phyloP scores from a whole-genome alignment of 2,797 vertebrate species.

The Pipistrellus pipistrellus region DNA sequence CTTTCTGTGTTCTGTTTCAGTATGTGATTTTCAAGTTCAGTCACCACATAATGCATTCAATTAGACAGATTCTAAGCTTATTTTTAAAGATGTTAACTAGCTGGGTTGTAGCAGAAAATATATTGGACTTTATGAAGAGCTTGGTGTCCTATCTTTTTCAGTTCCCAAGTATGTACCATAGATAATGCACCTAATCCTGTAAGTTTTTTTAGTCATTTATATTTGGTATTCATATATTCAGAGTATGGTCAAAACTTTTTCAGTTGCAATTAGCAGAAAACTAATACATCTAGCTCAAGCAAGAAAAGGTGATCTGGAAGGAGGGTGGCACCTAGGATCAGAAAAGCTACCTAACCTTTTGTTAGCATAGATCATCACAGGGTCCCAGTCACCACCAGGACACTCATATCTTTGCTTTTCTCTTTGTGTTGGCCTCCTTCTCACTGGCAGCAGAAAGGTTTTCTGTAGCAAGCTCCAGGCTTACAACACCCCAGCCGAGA shows the following conservation, averaged over 20 bases:
- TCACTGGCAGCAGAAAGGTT: not conserved
- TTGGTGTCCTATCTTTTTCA: not conserved
- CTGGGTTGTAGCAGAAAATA: not conserved
- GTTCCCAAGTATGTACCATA: not conserved
- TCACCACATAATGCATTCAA: not conserved
- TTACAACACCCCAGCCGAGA: not conserved
- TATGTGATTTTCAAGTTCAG: not conserved
- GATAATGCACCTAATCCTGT: slow-evolving; percentile 17
- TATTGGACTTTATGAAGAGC: not conserved
- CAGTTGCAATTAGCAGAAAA: not conserved
- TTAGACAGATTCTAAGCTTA: not conserved
- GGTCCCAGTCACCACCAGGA: not conserved
- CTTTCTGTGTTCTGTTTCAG: not conserved
- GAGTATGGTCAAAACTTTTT: not conserved
- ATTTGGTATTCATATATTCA: not conserved
- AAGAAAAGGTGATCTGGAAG: not conserved
- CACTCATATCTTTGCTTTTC: not conserved
- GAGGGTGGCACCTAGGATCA: not conserved
- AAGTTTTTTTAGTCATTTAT: not conserved
- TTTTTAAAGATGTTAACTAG: slow-evolving; percentile 31
- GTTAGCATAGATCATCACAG: not conserved
- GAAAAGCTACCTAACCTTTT: not conserved
- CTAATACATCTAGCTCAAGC: not conserved
- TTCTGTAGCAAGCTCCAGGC: not conserved
- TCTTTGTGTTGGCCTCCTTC: not conserved